Evolutionary conservation across 1,140 invertebrate genomes (phyloP).

Genomic region (Drosophila leontia): DNA sequence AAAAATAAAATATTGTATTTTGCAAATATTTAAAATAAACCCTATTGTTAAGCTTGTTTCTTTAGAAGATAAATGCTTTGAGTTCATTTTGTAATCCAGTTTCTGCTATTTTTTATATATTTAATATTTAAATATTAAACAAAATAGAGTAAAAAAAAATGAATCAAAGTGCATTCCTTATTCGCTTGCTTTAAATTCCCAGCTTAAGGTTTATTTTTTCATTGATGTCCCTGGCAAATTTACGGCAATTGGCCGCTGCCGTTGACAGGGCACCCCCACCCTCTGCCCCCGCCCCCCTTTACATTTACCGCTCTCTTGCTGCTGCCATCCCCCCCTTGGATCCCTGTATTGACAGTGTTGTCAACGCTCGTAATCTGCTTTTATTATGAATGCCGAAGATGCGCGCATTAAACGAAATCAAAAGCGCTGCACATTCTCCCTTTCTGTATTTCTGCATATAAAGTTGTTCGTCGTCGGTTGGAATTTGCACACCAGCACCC

Average conservation of each 20-base stretch:
- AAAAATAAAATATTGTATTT: conserved; percentile 13
- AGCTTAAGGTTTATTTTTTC: conserved; percentile 38
- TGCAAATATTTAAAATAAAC: background rate
- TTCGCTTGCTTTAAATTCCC: conserved; percentile 2
- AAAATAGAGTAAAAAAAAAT: too few species aligned
- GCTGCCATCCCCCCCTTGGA: background rate
- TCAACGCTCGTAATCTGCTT: conserved; percentile 76
- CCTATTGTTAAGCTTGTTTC: background rate
- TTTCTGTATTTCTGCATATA: conserved; percentile 55
- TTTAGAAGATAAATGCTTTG: background rate
- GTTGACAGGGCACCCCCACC: conserved; percentile 57
- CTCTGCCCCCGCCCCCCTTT: background rate
- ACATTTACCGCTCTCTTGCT: background rate
- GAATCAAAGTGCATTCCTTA: conserved; percentile 6
- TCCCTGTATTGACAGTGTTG: conserved; percentile 72
- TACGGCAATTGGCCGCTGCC: conserved; percentile 72
- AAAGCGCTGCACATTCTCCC: conserved; percentile 55
- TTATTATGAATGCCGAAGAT: conserved; percentile 68
- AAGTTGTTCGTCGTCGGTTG: conserved; percentile 66
- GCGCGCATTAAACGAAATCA: conserved; percentile 69
- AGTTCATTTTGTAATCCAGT: too few species aligned
- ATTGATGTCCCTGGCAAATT: conserved; percentile 73
- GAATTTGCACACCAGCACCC: conserved; percentile 55
- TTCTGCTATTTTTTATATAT: too few species aligned
- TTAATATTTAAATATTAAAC: too few species aligned